Evolutionary conservation across 2,113 vertebrate species (phyloP).

Genomic region (Epinephelus cyanopodus): DNA sequence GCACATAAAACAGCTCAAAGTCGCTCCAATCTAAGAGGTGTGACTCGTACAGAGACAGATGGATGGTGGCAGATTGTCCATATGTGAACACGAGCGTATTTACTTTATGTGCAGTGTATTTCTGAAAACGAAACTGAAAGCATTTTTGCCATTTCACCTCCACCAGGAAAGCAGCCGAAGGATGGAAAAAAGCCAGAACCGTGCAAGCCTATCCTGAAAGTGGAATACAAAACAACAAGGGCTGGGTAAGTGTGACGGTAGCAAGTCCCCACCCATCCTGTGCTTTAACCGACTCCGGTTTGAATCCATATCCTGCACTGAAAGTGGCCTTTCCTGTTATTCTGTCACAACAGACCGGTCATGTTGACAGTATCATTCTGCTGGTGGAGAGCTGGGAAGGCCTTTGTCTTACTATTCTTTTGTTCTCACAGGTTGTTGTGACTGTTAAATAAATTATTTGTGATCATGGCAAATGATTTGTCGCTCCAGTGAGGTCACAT

Average conservation of each 20-base stretch:
- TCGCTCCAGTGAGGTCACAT: background rate
- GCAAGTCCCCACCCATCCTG: slow-evolving; percentile 60
- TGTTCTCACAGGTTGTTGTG: background rate
- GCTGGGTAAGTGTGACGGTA: slow-evolving; percentile 88
- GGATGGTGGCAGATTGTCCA: background rate
- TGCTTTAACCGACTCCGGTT: slow-evolving; percentile 37
- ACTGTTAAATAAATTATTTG: background rate
- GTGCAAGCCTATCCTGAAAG: slow-evolving; percentile 98
- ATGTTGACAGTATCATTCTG: background rate
- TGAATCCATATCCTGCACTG: slow-evolving; percentile 60
- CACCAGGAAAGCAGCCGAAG: slow-evolving; percentile 95
- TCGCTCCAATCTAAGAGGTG: background rate
- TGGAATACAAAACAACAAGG: slow-evolving; percentile 98
- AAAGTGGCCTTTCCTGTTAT: slow-evolving; percentile 73
- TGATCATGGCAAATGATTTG: background rate
- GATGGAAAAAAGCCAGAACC: slow-evolving; percentile 99
- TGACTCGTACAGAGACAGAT: background rate
- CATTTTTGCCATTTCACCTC: slow-evolving; percentile 23
- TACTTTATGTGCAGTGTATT: background rate
- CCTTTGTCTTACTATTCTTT: background rate
- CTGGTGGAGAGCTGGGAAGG: background rate
- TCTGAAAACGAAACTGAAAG: background rate
- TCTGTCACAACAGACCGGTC: slow-evolving; percentile 34
- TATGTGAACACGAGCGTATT: background rate
- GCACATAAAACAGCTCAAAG: background rate